Evolutionary conservation across 2,797 vertebrate species (phyloP).

Genomic region (Dallia pectoralis): DNA sequence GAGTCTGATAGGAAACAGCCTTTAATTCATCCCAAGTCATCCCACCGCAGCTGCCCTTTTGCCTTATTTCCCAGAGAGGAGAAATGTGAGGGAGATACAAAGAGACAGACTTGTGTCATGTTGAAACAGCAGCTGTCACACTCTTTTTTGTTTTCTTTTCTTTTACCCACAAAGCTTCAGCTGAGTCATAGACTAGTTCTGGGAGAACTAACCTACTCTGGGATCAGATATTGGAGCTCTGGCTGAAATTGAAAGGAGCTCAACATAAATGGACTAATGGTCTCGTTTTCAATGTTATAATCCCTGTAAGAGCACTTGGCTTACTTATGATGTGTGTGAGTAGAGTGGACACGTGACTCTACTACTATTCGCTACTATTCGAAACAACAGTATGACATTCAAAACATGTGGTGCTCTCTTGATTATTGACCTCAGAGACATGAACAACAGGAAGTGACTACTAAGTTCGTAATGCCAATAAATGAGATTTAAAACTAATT

Average conservation of each 20-base stretch:
- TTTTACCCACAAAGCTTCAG: slow-evolving; percentile 59
- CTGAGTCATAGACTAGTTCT: slow-evolving; percentile 54
- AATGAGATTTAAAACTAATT: background rate
- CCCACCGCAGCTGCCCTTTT: slow-evolving; percentile 66
- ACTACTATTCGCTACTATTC: background rate
- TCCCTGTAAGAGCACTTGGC: background rate
- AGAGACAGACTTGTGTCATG: slow-evolving; percentile 67
- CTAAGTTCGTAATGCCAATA: background rate
- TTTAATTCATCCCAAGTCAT: slow-evolving; percentile 69
- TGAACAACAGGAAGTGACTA: background rate
- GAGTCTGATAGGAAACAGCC: slow-evolving; percentile 69
- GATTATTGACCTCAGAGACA: background rate
- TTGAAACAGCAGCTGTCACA: slow-evolving; percentile 62
- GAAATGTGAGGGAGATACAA: slow-evolving; percentile 59
- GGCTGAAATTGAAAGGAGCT: background rate
- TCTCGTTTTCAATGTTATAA: background rate
- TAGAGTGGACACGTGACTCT: background rate
- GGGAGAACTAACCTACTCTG: background rate
- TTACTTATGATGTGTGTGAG: background rate
- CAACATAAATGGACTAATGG: background rate
- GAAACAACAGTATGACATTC: no score
- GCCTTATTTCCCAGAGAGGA: slow-evolving; percentile 56
- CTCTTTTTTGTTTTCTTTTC: slow-evolving; percentile 61
- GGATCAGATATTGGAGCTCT: background rate
- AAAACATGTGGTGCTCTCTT: no score